A percentile compares a stretch with the other conserved stretches of the same genome.
These are phyloP conservation scores for Xerus inauris DNA, from an alignment of 2,113 vertebrate genomes.

Conservation along the genomic window DNA sequence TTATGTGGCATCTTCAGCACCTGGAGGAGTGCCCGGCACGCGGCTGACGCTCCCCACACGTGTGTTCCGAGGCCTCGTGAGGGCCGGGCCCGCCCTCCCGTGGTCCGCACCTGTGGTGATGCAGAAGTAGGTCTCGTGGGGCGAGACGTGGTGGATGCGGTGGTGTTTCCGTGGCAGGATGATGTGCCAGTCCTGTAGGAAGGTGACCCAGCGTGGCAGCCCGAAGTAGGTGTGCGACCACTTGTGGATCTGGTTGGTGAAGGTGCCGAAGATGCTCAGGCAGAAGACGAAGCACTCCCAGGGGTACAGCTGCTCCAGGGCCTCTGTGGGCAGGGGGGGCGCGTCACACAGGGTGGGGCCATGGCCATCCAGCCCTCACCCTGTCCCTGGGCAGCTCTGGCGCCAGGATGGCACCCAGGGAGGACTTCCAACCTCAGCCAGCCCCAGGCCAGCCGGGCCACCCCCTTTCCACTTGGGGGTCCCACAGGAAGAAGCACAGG, in stretches of 20 bases:
- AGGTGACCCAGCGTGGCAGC: constrained; percentile 93
- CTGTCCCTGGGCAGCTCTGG: too few species aligned
- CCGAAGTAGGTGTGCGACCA: constrained; percentile 99
- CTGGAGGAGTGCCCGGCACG: not conserved
- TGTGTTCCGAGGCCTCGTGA: not conserved
- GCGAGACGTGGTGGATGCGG: constrained; percentile 97
- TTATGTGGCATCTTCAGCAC: not conserved
- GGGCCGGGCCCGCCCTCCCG: too few species aligned
- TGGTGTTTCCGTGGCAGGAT: constrained; percentile 98
- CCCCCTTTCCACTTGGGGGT: too few species aligned
- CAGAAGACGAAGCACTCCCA: constrained; percentile 96
- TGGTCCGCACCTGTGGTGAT: constrained; percentile 97
- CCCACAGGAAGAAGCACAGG: too few species aligned
- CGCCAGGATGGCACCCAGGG: not conserved
- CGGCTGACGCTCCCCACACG: not conserved
- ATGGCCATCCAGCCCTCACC: not conserved
- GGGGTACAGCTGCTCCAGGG: constrained; percentile 90
- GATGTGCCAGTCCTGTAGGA: constrained; percentile 96
- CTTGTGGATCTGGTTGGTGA: constrained; percentile 99
- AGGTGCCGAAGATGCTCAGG: constrained; percentile 94
- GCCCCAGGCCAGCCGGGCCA: not conserved
- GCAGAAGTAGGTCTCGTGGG: constrained; percentile 99
- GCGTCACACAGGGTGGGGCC: not conserved
- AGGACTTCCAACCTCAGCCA: not conserved
- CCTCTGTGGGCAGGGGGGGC: constrained; percentile 85